Evolutionary conservation across 2,797 vertebrate genomes (phyloP), one percentile per base, ranked within the genome.

Genomic region (Sarcoramphus papa): DNA sequence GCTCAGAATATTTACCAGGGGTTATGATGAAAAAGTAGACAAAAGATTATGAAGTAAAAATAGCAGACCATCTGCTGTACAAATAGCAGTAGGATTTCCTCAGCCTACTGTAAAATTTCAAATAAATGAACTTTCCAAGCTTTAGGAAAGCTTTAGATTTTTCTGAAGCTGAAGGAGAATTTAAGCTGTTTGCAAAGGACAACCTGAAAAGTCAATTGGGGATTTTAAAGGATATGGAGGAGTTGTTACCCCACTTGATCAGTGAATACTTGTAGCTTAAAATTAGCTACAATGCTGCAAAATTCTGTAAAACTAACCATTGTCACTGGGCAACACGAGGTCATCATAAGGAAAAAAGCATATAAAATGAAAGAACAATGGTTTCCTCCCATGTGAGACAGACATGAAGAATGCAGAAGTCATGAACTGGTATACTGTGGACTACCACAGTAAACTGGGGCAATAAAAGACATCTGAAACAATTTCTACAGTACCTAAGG

Each of bases 11-110:
- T 87, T 89, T 94, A 54, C 67, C 0, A 1, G 8, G 7, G 7
- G 18, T 67, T 94, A 68, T 25, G 27, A 67, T 59, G 30, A 64
- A 83, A 86, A 86, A 85, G 14, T 12, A 69, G 45, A 86, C 28
- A 81, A 91, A 59, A 72, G 88, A 60, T 69, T 84, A 21, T 22
- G 37, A 84, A 86, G 25, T 21, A 88, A 47, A 78, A 24, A 69
- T 5, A 81, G 37, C 24, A 79, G 43, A 35, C 13, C 88, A 53
- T 67, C 74, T 79, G 53, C 23, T 92, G 28, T 75, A 63, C 51
- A 94, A 93, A 95, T 56, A 95, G 48, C 51, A 80, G 14, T 43
- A 72, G 31, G 40, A 88, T 95, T 91, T 90, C 53, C 22, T 85
- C 50, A 74, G 20, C 5, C 53, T 57, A n/a, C 31, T 33, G 31